These are phyloP conservation scores for Toxotes lorentzi DNA, from an alignment of 2,797 vertebrate species.

Conservation along the genomic window DNA sequence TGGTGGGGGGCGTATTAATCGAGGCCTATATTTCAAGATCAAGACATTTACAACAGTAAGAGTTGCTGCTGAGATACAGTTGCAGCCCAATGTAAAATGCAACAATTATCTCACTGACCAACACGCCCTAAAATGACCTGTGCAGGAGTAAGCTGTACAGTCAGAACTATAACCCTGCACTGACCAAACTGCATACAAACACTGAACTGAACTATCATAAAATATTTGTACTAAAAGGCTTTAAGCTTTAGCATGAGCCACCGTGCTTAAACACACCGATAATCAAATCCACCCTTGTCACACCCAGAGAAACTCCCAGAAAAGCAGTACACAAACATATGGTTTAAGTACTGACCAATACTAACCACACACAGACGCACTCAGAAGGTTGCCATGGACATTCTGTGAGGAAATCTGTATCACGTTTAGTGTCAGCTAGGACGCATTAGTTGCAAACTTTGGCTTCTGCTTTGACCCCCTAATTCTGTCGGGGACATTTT, in stretches of 20 bases:
- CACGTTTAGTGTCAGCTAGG: not conserved
- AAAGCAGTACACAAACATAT: conserved; percentile 53
- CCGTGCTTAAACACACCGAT: conserved; percentile 42
- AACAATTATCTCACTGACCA: not conserved
- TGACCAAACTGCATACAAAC: not conserved
- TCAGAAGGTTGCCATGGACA: not conserved
- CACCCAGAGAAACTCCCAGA: conserved; percentile 49
- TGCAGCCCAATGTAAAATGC: not conserved
- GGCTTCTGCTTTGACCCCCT: not conserved
- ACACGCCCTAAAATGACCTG: not conserved
- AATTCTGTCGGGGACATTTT: not conserved
- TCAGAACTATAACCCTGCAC: not conserved
- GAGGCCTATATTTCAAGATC: not conserved
- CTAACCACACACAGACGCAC: conserved; percentile 29
- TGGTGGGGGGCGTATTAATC: not conserved
- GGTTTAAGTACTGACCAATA: conserved; percentile 26
- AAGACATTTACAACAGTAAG: not conserved
- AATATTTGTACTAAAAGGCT: conserved; percentile 20
- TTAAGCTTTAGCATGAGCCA: conserved; percentile 8
- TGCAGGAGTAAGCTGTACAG: not conserved
- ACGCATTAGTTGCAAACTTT: conserved; percentile 12
- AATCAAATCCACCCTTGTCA: conserved; percentile 47
- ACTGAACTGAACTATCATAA: not conserved
- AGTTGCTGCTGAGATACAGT: not conserved
- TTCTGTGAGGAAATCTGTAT: not conserved